A percentile compares a stretch with the other conserved stretches of the same genome.
These are phyloP conservation scores for Augochlora pura DNA, from an alignment of 1,140 invertebrate species.

Conservation along the genomic window DNA sequence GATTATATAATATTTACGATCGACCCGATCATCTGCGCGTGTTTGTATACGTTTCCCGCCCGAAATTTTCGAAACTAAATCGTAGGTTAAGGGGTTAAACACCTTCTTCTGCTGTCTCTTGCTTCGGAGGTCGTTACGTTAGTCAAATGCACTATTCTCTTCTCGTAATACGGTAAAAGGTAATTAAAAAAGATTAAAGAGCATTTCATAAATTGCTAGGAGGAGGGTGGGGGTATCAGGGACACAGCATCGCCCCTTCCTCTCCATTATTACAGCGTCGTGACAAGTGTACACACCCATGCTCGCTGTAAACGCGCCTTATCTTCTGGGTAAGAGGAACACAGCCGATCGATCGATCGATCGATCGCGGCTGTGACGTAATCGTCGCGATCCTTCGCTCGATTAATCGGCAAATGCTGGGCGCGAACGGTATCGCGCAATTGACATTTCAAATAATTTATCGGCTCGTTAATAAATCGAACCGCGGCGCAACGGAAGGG, in stretches of 20 bases:
- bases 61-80: too few species aligned
- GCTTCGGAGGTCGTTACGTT: too few species aligned
- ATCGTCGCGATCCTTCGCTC: slow-evolving; percentile 44
- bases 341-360: slow-evolving; percentile 32
- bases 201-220: too few species aligned
- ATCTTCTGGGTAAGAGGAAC: slow-evolving; percentile 21
- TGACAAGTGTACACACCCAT: slow-evolving; percentile 54
- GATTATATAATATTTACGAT: too few species aligned
- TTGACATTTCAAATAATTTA: slow-evolving; percentile 62
- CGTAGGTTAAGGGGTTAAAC: too few species aligned
- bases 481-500: slow-evolving; percentile 5
- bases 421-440: slow-evolving; percentile 40
- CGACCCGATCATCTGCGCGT: too few species aligned
- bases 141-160: too few species aligned
- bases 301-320: slow-evolving; percentile 35
- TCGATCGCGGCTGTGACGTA: slow-evolving; percentile 49
- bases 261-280: neutral
- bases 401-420: slow-evolving; percentile 25
- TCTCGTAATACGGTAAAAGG: too few species aligned
- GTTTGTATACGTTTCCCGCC: too few species aligned
- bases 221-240: neutral
- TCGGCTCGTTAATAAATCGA: slow-evolving; percentile 51
- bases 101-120: too few species aligned
- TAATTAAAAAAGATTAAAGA: too few species aligned
- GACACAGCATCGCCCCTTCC: slow-evolving; percentile 11